Evolutionary conservation across 2,888 invertebrate genomes (phyloP).

Genomic region (Leuctra nigra): DNA sequence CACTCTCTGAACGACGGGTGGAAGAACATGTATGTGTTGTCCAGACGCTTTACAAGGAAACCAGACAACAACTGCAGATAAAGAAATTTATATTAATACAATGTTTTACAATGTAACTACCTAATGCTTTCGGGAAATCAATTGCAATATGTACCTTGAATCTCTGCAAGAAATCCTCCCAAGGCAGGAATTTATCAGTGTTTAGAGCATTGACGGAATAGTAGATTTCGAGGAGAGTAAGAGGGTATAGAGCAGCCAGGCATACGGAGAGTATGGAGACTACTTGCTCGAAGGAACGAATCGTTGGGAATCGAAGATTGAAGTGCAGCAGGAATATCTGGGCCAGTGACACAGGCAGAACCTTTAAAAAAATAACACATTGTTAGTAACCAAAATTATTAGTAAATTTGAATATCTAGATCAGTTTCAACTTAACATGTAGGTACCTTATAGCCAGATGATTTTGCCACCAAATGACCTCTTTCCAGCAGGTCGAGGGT

Average conservation of each 20-base stretch:
- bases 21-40: conserved; percentile 95
- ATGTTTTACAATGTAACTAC: not conserved
- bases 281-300: conserved; percentile 76
- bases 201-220: conserved; percentile 86
- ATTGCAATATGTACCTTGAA: conserved; percentile 52
- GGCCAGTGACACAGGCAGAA: conserved; percentile 77
- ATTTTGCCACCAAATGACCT: conserved; percentile 88
- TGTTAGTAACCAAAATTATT: not conserved
- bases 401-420: not conserved
- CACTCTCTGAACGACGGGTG: conserved; percentile 98
- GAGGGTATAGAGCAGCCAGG: conserved; percentile 82
- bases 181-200: conserved; percentile 70
- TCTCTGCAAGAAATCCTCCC: conserved; percentile 86
- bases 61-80: conserved; percentile 60
- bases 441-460: conserved; percentile 77
- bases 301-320: conserved; percentile 85
- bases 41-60: conserved; percentile 82
- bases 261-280: conserved; percentile 85
- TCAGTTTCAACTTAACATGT: not conserved
- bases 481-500: conserved; percentile 86
- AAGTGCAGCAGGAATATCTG: conserved; percentile 89
- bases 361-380: conserved; percentile 33
- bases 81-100: conserved; percentile 13
- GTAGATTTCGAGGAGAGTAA: conserved; percentile 85
- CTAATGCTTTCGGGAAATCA: too few relatives aligned